These are phyloP conservation scores for Mesaphorura yosii DNA, from an alignment of 1,140 invertebrate genomes.

Conservation along the genomic window DNA sequence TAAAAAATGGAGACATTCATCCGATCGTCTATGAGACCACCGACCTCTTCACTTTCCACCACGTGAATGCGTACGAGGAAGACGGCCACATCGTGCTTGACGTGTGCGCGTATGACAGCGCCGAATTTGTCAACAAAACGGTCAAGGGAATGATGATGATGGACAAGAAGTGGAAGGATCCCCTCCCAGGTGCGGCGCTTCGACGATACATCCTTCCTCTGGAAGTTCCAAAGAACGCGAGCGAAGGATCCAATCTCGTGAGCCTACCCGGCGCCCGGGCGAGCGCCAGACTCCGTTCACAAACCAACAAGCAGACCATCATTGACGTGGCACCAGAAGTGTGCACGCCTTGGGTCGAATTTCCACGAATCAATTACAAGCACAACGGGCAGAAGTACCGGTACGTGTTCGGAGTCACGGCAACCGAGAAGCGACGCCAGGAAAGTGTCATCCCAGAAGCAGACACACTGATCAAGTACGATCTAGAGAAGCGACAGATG, in stretches of 20 bases:
- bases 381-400: conserved; percentile 35
- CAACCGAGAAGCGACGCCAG: background rate
- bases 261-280: background rate
- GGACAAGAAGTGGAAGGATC: too few species aligned
- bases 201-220: conserved; percentile 16
- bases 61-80: conserved; percentile 45
- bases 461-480: conserved; percentile 2
- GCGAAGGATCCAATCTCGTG: conserved; percentile 5
- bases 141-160: background rate
- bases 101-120: conserved; percentile 24
- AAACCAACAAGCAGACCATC: background rate
- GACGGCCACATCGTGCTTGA: conserved; percentile 35
- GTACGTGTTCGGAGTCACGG: conserved; percentile 33
- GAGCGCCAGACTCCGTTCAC: background rate
- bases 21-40: conserved; percentile 36
- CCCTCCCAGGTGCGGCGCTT: conserved; percentile 8
- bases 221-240: conserved; percentile 1
- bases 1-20: conserved; percentile 36
- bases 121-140: background rate
- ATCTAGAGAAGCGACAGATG: conserved; percentile 2
- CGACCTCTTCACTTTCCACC: conserved; percentile 44
- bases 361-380: conserved; percentile 37
- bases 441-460: background rate
- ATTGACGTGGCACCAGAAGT: conserved; percentile 5
- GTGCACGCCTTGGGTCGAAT: conserved; percentile 21